phyloP scores from a whole-genome alignment of 1,140 invertebrate species.

The Bombus affinis region DNA sequence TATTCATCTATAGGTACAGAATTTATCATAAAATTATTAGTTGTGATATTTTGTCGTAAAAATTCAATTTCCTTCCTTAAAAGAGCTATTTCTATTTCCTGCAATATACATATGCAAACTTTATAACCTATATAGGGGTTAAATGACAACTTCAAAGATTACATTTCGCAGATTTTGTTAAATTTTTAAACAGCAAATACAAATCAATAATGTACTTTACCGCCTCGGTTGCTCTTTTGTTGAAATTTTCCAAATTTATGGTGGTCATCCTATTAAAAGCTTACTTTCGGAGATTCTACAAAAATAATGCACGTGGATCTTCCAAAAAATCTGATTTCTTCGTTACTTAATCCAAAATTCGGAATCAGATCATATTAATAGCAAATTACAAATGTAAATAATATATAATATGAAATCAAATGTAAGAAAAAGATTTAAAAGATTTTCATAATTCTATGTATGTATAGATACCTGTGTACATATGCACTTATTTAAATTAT shows the following conservation, averaged over 20 bases:
- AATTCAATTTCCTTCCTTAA: constrained; percentile 83
- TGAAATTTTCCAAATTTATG: constrained; percentile 56
- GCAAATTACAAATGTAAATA: neutral
- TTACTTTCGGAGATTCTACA: neutral
- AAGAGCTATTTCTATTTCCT: constrained; percentile 83
- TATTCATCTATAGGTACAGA: constrained; percentile 76
- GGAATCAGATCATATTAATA: neutral
- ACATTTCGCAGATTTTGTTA: neutral
- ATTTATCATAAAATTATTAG: constrained; percentile 58
- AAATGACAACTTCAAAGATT: neutral
- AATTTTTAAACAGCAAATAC: neutral
- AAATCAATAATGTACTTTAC: constrained; percentile 50
- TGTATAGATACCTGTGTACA: neutral
- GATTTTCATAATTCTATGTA: neutral
- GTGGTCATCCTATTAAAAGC: constrained; percentile 47
- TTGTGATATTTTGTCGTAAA: constrained; percentile 75
- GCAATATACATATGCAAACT: constrained; percentile 33
- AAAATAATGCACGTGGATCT: constrained; percentile 21
- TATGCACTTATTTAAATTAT: neutral
- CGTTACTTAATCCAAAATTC: neutral
- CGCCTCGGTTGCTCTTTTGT: constrained; percentile 61
- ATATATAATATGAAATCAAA: neutral
- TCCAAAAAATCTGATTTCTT: neutral
- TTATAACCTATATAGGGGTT: constrained; percentile 61
- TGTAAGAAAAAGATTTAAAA: neutral